Evolutionary conservation across 35 echinoderm and acorn worm genomes (phyloP).

Genomic region (Holothuria glaberrima): DNA sequence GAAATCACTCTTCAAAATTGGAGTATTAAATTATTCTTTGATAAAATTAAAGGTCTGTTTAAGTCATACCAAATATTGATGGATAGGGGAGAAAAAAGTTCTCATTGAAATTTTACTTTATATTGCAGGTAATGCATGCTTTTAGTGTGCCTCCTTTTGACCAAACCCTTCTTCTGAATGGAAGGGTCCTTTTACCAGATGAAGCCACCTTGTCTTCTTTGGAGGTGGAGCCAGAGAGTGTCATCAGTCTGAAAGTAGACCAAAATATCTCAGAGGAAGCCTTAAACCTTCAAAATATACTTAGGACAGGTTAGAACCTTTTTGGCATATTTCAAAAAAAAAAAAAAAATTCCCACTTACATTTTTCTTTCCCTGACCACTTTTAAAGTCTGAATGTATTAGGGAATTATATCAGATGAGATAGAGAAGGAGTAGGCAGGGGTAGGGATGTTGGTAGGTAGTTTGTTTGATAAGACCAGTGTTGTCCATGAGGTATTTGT

Average conservation of each 20-base stretch:
- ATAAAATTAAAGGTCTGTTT: background rate
- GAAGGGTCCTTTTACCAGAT: slow-evolving; percentile 61
- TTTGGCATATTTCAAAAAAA: no score
- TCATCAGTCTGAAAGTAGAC: slow-evolving; percentile 87
- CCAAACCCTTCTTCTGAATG: slow-evolving; percentile 75
- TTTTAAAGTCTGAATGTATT: background rate
- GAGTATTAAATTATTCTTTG: background rate
- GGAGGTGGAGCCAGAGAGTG: slow-evolving; percentile 74
- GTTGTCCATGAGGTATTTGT: no score
- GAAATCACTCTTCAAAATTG: no score
- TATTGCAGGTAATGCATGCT: slow-evolving; percentile 92
- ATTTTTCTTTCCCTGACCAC: background rate
- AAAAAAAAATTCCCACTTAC: background rate
- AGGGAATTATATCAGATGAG: background rate
- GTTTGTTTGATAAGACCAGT: no score
- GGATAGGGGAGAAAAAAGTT: background rate
- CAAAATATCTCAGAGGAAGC: slow-evolving; percentile 71
- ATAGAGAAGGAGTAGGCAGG: background rate
- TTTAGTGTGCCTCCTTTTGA: slow-evolving; percentile 98
- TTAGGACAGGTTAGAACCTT: slow-evolving; percentile 35
- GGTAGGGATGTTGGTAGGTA: no score
- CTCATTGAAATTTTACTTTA: background rate
- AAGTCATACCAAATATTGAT: background rate
- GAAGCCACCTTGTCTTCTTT: slow-evolving; percentile 69
- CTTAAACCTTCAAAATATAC: slow-evolving; percentile 86